Percentiles rank a stretch among this genome's conserved stretches.
Conservation (phyloP, 2,113 vertebrate genomes). For the Chionis minor region DNA sequence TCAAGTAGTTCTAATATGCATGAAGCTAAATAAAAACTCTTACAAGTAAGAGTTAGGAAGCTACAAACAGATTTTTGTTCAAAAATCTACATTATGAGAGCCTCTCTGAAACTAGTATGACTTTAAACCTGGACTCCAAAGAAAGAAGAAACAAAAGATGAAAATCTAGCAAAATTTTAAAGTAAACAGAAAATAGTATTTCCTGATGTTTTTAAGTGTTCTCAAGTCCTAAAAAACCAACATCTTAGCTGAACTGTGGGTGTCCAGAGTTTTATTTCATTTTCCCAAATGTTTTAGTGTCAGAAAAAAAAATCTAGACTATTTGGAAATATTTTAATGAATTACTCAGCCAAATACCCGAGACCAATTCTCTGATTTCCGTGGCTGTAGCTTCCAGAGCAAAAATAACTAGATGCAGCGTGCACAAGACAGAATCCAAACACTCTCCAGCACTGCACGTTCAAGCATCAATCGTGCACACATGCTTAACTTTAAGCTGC, state of each 20-base stretch:
- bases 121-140: neutral
- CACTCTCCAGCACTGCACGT: neutral
- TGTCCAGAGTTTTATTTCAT: neutral
- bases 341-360: neutral
- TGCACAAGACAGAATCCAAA: neutral
- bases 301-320: slow-evolving; percentile 9
- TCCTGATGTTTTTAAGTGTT: neutral
- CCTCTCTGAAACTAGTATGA: neutral
- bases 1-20: neutral
- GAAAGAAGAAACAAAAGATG: neutral
- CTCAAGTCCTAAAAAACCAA: neutral
- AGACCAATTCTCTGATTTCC: neutral
- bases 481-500: neutral
- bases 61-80: neutral
- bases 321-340: slow-evolving; percentile 24
- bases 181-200: neutral
- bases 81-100: neutral
- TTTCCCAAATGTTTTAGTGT: slow-evolving; percentile 15
- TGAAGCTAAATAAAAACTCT: neutral
- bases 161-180: neutral
- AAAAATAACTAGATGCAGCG: neutral
- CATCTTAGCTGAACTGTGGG: neutral
- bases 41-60: neutral
- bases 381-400: neutral
- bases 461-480: neutral